Evolutionary conservation across 2,113 vertebrate species (phyloP), one percentile per base, ranked within the genome.

Genomic region (Oryctolagus cuniculus): DNA sequence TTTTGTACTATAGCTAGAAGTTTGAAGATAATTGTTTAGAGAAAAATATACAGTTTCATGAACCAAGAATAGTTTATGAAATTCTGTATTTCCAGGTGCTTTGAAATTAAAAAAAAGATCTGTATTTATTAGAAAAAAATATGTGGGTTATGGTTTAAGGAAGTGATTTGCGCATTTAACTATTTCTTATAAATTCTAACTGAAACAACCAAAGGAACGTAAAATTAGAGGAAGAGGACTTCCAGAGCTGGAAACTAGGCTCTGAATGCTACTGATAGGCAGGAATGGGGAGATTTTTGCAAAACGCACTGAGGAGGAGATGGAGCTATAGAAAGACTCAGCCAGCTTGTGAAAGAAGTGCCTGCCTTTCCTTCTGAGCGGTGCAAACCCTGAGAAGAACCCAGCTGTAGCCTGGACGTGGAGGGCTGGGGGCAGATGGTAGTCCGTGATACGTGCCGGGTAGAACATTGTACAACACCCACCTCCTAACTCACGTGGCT

Each of bases 11-110:
- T 82, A 87, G 61, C 4, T 34, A 94, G 25, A 58, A 63, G 4
- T 95, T 94, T 95, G 82, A 90, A 86, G 70, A 80, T 66, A 92
- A 80, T 92, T 92, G 81, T 58, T 3, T 69, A 90, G 51, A 95
- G 73, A 81, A 95, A 84, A 80, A 55, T n/a, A 51, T 67, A 24
- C 49, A 82, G 10, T 95, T 96, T 95, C n/a, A 87, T 75, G 49
- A 96, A 95, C 27, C 53, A 67, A 91, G 84, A 90, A 77, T 44
- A 81, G 44, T 77, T 96, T 74, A 11, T 88, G 73, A 91, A 83
- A 93, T 85, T 92, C n/a, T 89, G 2, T 92, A 79, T 89, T 93
- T 91, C 38, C 93, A 63, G 31, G 69, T 94, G 34, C 55, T 93
- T 83, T 93, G 74, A 88, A 92, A 86, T 16, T 21, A 58, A 83